A percentile compares a stretch with the other conserved stretches of the same genome.
Conservation (phyloP, 2,888 invertebrate genomes). For the Eupithecia dodoneata region DNA sequence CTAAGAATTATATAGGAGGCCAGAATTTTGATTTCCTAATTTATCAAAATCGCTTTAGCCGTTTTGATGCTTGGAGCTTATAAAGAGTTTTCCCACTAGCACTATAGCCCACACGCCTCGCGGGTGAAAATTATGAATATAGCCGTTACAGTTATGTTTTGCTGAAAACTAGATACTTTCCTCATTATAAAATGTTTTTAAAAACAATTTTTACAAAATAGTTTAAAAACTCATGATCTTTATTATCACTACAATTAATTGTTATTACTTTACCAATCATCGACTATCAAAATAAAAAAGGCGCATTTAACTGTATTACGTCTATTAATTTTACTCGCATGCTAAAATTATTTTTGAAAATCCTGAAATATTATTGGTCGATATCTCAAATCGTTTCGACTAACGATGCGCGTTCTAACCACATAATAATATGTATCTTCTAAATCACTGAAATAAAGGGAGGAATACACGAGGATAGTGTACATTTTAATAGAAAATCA, state of each 20-base stretch:
- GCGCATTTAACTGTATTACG: conserved; percentile 45
- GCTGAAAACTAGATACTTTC: neutral
- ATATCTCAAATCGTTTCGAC: conserved; percentile 54
- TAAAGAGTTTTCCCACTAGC: neutral
- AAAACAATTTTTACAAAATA: neutral
- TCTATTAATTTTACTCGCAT: conserved; percentile 43
- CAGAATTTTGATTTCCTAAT: neutral
- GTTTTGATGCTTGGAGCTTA: neutral
- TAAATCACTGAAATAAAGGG: conserved; percentile 49
- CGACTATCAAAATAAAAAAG: conserved; percentile 43
- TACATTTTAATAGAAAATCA: neutral
- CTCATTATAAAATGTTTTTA: neutral
- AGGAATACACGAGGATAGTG: conserved; percentile 21
- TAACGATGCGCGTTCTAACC: conserved; percentile 51
- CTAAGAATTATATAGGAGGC: neutral
- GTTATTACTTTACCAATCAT: conserved; percentile 33
- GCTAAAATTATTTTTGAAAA: conserved; percentile 50
- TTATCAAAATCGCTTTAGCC: neutral
- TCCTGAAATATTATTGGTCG: conserved; percentile 54
- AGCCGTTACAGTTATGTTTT: neutral
- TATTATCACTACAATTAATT: conserved; percentile 12
- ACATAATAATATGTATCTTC: conserved; percentile 52
- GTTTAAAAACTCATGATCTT: neutral
- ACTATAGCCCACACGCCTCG: neutral
- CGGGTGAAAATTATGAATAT: neutral